A percentile compares a stretch with the other conserved stretches of the same genome.
Evolutionary conservation across 2,797 vertebrate genomes (phyloP).

Genomic region (Acanthurus tractus): DNA sequence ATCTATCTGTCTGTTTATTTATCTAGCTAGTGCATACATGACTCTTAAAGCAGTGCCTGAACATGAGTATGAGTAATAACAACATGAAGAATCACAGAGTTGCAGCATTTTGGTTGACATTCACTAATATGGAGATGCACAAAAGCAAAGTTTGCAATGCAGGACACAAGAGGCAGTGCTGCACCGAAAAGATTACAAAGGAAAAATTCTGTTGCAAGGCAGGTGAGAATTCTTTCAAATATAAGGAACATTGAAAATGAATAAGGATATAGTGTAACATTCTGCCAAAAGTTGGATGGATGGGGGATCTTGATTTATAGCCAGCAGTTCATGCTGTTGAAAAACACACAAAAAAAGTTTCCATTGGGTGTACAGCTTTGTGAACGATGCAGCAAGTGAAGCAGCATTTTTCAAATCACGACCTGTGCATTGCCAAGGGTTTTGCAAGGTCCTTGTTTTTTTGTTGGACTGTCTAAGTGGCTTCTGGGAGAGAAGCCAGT

Average conservation of each 20-base stretch:
- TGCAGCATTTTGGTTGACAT: conserved; percentile 6
- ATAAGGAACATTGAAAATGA: conserved; percentile 32
- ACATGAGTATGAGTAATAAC: neutral
- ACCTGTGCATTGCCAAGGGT: conserved; percentile 52
- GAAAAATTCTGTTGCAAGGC: conserved; percentile 23
- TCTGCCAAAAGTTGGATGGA: conserved; percentile 7
- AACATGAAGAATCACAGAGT: conserved; percentile 33
- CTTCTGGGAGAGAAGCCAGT: conserved; percentile 57
- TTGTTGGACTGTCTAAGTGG: conserved; percentile 44
- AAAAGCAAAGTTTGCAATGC: conserved; percentile 31
- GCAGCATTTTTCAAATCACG: conserved; percentile 34
- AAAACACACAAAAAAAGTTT: neutral
- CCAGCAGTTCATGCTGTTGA: conserved; percentile 1
- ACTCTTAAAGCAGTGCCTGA: conserved; percentile 21
- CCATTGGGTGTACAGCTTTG: conserved; percentile 20
- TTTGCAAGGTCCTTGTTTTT: conserved; percentile 52
- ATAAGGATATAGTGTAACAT: conserved; percentile 15
- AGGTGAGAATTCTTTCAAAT: conserved; percentile 45
- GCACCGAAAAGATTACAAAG: conserved; percentile 43
- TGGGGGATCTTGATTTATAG: conserved; percentile 48
- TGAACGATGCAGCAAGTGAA: conserved; percentile 19
- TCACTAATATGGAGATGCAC: conserved; percentile 15
- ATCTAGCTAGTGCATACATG: neutral
- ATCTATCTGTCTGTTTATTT: no score
- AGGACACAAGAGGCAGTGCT: conserved; percentile 43